These are phyloP conservation scores for Porites lutea DNA, from an alignment of 64 coral and sea anemone genomes.

Conservation along the genomic window DNA sequence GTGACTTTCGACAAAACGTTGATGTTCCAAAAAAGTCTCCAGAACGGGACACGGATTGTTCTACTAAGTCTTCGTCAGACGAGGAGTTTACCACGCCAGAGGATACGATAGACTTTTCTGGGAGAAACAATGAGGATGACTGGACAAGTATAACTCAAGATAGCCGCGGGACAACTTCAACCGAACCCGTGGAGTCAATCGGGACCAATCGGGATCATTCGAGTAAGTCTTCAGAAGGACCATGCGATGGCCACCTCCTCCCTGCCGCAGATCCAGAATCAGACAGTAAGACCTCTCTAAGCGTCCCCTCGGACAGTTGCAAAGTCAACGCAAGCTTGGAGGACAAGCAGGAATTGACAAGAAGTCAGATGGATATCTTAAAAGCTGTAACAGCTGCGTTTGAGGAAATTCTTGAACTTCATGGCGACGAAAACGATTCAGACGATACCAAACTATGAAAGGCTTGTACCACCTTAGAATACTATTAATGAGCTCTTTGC, in stretches of 20 bases:
- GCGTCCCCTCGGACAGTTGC: background rate
- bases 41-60: background rate
- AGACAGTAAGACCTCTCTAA: background rate
- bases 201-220: background rate
- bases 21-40: background rate
- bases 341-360: conserved; percentile 33
- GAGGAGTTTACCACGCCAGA: background rate
- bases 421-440: conserved; percentile 49
- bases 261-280: background rate
- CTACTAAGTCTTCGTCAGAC: background rate
- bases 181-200: too few relatives aligned
- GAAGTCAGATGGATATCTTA: conserved; percentile 82
- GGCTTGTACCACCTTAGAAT: background rate
- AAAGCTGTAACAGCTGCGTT: conserved; percentile 87
- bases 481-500: too few relatives aligned
- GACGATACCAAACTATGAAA: conserved; percentile 83
- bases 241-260: background rate
- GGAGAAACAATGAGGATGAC: background rate
- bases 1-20: background rate
- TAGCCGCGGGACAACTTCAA: background rate
- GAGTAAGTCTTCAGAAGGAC: background rate
- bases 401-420: conserved; percentile 74
- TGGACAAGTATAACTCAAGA: background rate
- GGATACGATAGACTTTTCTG: background rate
- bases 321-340: background rate